Percentiles rank a stretch among this genome's conserved stretches.
Conservation (phyloP, 2,888 invertebrate species). For the Hermodice carunculata region DNA sequence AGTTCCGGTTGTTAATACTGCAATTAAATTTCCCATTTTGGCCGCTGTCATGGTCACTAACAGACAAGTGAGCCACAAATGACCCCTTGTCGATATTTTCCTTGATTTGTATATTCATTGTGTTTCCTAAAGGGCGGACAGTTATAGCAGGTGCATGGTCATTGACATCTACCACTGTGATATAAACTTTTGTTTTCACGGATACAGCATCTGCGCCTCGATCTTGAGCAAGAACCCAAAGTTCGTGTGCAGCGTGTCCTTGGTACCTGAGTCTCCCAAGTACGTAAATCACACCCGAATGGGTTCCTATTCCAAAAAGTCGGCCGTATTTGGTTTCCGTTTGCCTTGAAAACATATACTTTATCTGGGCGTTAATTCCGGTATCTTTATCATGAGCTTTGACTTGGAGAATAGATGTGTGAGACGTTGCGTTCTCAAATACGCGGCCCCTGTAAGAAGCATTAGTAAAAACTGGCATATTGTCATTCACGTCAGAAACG, state of each 20-base stretch:
- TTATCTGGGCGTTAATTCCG: too few species aligned
- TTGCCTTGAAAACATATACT: slow-evolving; percentile 1
- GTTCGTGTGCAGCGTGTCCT: background rate
- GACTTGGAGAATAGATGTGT: too few species aligned
- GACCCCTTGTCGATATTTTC: too few species aligned
- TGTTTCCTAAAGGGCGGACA: too few species aligned
- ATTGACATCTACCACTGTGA: slow-evolving; percentile 10
- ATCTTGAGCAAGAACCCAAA: slow-evolving; percentile 5
- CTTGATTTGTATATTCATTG: too few species aligned
- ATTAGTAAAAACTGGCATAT: slow-evolving; percentile 18
- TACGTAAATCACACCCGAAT: slow-evolving; percentile 10
- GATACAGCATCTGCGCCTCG: slow-evolving; percentile 4
- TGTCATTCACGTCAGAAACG: slow-evolving; percentile 19
- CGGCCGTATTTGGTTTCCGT: background rate
- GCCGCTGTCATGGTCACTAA: too few species aligned
- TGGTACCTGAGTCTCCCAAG: slow-evolving; percentile 11
- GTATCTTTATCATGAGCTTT: too few species aligned
- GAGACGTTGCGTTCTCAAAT: slow-evolving; percentile 13
- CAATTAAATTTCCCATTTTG: too few species aligned
- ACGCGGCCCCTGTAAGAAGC: slow-evolving; percentile 7
- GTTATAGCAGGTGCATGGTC: slow-evolving; percentile 11
- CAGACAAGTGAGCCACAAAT: too few species aligned
- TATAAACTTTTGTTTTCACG: slow-evolving; percentile 4
- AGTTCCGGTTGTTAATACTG: too few species aligned
- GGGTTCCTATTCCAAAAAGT: slow-evolving; percentile 6